Base-by-base conservation (phyloP, 2,888 invertebrate genomes). In the Galeruca laticollis region DNA sequence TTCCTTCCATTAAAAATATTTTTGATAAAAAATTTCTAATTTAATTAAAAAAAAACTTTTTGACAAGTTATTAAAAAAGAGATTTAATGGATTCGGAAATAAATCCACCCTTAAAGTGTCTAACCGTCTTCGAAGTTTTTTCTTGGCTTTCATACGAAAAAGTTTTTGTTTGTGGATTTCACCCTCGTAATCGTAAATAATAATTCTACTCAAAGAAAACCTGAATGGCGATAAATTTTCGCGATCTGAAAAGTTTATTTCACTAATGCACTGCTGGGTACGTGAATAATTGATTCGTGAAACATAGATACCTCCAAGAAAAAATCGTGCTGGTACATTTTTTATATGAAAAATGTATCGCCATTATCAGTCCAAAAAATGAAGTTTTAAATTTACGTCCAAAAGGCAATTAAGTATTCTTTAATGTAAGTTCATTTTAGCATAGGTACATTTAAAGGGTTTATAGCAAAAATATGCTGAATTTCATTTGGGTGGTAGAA, bases 141-240 rank as follows among this genome's bases (percentile, higher is more conserved):
- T n/a, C 2, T 5, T 40, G 6, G n/a, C 5, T n/a, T 40, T 40
- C 2, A 47, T 9, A 18, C 2, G 15, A 18, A 47, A 9, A 47
- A 60, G 21, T 60, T 47, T 49, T 49, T 20, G 11, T 49, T 47
- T 10, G 8, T 20, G 51, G 61, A 61, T 64, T 43, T 13, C n/a
- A 21, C 54, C 54, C 54, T 43, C 31, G n/a, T 56, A 20, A 31
- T 35, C 57, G 57, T 65, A 65, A 65, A 65, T 65, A 65, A 57
- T 49, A 65, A 57, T 65, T 57, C 18, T 31, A 37, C 54, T 9
- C 21, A 9, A 2, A 21, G 54, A 13, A 52, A 52, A 15, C 52
- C 31, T 26, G 33, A 56, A 56, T 33, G 33, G 15, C 15, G 31
- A 57, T 35, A 18, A 57, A 35, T 35, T 57, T 57, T 57, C 15